Conservation (phyloP, 2,797 vertebrate genomes). For the Octomys mimax region DNA sequence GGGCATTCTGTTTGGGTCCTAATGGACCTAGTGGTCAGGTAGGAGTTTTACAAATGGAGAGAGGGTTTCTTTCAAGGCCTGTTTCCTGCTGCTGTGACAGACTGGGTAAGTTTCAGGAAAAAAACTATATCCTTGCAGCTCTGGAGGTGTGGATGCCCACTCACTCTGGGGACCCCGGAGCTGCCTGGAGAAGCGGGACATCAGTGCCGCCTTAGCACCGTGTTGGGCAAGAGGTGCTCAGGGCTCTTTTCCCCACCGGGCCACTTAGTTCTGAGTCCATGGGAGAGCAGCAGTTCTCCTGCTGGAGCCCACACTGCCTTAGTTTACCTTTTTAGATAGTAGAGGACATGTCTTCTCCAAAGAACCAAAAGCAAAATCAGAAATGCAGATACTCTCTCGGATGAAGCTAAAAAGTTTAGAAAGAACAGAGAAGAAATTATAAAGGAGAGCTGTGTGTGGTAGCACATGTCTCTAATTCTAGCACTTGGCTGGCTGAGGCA, state of each 20-base stretch:
- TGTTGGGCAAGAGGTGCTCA: not conserved
- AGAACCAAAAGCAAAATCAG: not conserved
- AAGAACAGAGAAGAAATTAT: not conserved
- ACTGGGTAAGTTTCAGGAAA: not conserved
- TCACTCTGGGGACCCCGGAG: not conserved
- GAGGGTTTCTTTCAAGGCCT: not conserved
- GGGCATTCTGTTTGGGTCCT: not conserved
- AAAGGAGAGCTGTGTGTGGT: no score
- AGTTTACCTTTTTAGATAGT: not conserved
- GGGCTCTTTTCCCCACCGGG: not conserved
- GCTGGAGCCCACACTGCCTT: not conserved
- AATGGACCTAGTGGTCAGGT: not conserved
- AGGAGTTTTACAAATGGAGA: not conserved
- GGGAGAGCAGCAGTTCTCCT: not conserved
- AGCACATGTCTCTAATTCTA: no score
- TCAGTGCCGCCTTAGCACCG: not conserved
- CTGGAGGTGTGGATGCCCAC: not conserved
- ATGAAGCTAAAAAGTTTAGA: not conserved
- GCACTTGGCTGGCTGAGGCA: not conserved
- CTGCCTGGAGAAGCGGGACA: not conserved
- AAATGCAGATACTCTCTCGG: not conserved
- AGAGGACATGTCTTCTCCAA: not conserved
- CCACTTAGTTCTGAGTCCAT: rapidly evolving
- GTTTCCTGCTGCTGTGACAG: not conserved
- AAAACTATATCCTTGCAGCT: not conserved